Evolutionary conservation across 2,797 vertebrate genomes (phyloP), one percentile per base, ranked within the genome.

Genomic region (Acanthopagrus latus): DNA sequence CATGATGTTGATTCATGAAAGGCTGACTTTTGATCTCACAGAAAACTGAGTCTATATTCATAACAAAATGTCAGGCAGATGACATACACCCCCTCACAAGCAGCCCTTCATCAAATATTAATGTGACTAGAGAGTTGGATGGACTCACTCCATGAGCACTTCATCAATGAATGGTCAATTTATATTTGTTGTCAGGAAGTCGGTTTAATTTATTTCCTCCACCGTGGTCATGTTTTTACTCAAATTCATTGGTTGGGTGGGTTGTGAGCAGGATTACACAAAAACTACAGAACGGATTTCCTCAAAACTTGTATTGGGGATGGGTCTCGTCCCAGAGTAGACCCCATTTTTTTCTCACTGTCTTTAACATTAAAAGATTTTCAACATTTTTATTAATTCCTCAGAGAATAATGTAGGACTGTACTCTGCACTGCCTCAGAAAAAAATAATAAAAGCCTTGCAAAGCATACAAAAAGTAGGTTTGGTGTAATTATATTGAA

Each of bases 21-120:
- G 23, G 44, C 60, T 47, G 38, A 72, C 1, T 13, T 38, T 23
- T 51, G 25, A 4, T 38, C 6, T 8, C n/a, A 58, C 7, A 75
- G 12, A 60, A 73, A 74, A 55, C 17, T 20, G 46, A 4, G 48
- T 51, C 71, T 48, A 1, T 33, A 46, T 41, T 56, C 4, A 63
- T 69, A 70, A 60, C 12, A 51, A 80, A 46, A 25, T 25, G 18
- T 59, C 41, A 78, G 38, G 23, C 44, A 71, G 64, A 84, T 71
- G 54, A 86, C 52, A 64, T 57, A 41, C 63, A 76, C 48, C 46
- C 14, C 60, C 71, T 78, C 47, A 66, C 21, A 41, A 29, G 9
- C 27, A 63, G 64, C 51, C 6, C 58, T 65, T 83, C n/a, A 83
- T 77, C 63, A 72, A 86, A 84, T 68, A 85, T 82, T 41, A 50